phyloP scores from a whole-genome alignment of 2,888 invertebrate species.

The Hedya salicella region DNA sequence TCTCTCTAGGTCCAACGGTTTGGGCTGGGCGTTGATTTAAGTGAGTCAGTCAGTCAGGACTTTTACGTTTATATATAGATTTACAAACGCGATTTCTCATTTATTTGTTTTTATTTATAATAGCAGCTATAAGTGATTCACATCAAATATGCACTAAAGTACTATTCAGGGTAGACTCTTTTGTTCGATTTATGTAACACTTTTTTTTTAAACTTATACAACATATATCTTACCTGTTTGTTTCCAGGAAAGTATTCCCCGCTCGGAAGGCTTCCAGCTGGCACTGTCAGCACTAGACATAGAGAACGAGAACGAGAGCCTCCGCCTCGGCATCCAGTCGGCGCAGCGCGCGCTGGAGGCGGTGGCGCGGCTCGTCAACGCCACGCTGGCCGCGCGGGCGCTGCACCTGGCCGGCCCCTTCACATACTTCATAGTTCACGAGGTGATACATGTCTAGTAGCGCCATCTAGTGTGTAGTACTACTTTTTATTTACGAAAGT shows the following conservation, averaged over 20 bases:
- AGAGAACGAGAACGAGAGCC: slow-evolving; percentile 56
- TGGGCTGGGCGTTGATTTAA: no score
- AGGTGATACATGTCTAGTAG: slow-evolving; percentile 85
- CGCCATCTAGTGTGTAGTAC: background rate
- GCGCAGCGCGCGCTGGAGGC: slow-evolving; percentile 90
- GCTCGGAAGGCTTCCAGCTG: slow-evolving; percentile 71
- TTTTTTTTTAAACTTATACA: no score
- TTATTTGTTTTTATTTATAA: no score
- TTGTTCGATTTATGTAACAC: no score
- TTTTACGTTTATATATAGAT: no score
- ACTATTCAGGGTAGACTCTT: no score
- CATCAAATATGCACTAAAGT: no score
- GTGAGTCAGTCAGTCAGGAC: no score
- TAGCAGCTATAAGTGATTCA: no score
- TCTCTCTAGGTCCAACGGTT: no score
- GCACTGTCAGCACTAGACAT: slow-evolving; percentile 72
- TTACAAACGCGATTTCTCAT: no score
- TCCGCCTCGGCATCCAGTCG: slow-evolving; percentile 84
- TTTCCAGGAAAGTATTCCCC: slow-evolving; percentile 62
- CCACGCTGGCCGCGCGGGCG: slow-evolving; percentile 90
- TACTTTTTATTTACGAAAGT: background rate
- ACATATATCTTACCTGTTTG: no score
- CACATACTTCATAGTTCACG: slow-evolving; percentile 93
- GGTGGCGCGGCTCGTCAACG: slow-evolving; percentile 91
- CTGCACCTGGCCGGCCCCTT: slow-evolving; percentile 96